Evolutionary conservation across 2,113 vertebrate genomes (phyloP), one percentile per base, ranked within the genome.

Genomic region (Laterallus jamaicensis): DNA sequence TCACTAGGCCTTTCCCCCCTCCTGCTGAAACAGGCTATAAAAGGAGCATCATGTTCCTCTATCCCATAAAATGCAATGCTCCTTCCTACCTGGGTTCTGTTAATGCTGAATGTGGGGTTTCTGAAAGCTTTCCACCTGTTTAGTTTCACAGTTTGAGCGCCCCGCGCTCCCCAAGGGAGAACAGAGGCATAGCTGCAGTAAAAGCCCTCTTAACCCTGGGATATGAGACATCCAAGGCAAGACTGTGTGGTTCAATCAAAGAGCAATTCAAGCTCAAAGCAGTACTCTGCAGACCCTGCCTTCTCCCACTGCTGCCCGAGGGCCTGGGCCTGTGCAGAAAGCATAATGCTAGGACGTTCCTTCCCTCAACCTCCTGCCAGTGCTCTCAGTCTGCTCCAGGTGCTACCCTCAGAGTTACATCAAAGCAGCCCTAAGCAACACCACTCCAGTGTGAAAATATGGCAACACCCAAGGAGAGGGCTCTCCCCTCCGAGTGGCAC

Each of bases 71-170:
- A 86, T 4, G 2, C 63, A 88, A 81, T 68, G 8, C 58, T 47
- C 79, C 73, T 73, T 70, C 50, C 77, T 63, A 85, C 85, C 77
- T 0, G 1, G 12, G 55, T 59, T 62, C 76, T 39, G n/a, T 68
- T 60, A 35, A 32, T 19, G 56, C 63, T 75, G 69, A 85, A 68
- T 28, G 26, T 8, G 32, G 22, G 68, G 52, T 59, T 69, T 56
- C 66, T 2, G 2, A 68, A 88, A 92, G 80, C 94, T 78, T 93
- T 66, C 71, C 69, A 90, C 55, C 37, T 50, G 74, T 80, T 86
- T 78, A 64, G 52, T 74, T 91, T 78, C 91, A 92, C 90, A 92
- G 92, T 88, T 80, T 59, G 76, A 92, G 60, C 5, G 2, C 69
- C 44, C 67, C 4, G 37, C 12, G 6, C 58, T 59, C 74, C 90